phyloP scores from a whole-genome alignment of 1,140 invertebrate genomes.

The Papilio helenus region DNA sequence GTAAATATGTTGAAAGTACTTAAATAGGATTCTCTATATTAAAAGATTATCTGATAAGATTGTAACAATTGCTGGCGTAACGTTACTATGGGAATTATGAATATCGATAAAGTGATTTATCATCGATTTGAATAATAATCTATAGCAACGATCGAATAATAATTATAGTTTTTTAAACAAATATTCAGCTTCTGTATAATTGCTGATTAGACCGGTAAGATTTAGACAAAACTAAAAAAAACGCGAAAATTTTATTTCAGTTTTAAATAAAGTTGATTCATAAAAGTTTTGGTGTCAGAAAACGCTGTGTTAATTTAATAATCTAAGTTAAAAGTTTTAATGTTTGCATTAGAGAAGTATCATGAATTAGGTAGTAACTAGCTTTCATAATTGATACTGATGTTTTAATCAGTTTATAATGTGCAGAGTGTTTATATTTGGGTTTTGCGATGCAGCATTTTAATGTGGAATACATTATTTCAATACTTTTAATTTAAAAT shows the following conservation, averaged over 20 bases:
- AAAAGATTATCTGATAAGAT: slow-evolving; percentile 24
- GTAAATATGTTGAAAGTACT: slow-evolving; percentile 2
- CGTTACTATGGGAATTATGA: slow-evolving; percentile 15
- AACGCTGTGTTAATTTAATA: background rate
- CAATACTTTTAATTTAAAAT: background rate
- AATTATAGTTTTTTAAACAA: background rate
- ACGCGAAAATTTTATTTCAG: background rate
- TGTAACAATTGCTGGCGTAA: background rate
- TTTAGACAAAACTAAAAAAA: background rate
- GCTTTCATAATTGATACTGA: background rate
- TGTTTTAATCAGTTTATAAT: background rate
- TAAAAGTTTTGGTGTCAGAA: background rate
- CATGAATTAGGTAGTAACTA: slow-evolving; percentile 32
- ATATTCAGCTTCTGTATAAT: background rate
- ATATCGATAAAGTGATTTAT: slow-evolving; percentile 17
- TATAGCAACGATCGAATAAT: background rate
- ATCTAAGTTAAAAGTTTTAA: slow-evolving; percentile 43
- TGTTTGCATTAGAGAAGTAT: slow-evolving; percentile 1
- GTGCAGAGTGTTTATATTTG: background rate
- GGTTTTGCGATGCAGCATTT: background rate
- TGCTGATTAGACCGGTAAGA: background rate
- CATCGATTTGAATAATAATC: background rate
- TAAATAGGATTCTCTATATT: background rate
- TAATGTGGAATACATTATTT: background rate
- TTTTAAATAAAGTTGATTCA: background rate